phyloP scores from a whole-genome alignment of 2,113 vertebrate genomes.

The Mesoclemmys tuberculata region DNA sequence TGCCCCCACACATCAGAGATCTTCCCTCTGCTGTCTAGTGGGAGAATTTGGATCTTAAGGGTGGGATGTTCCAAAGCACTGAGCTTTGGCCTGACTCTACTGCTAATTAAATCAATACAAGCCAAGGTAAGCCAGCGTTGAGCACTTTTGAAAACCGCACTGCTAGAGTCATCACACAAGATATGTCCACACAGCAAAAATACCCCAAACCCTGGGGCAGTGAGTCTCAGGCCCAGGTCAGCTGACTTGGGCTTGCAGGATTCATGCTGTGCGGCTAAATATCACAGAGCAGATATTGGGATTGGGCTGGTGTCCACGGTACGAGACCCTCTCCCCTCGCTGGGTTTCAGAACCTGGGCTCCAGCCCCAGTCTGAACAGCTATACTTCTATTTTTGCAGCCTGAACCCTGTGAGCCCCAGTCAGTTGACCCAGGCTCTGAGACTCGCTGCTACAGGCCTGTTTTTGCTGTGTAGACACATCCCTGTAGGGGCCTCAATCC shows the following conservation, averaged over 20 bases:
- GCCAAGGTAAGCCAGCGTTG: not conserved
- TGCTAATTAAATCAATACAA: not conserved
- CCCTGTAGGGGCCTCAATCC: not conserved
- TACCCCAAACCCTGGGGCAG: not conserved
- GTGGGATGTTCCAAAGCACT: not conserved
- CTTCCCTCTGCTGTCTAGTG: not conserved
- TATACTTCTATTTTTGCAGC: too few species aligned
- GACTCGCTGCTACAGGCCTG: too few species aligned
- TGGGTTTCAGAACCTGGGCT: too few species aligned
- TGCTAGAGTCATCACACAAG: not conserved
- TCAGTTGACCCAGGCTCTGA: too few species aligned
- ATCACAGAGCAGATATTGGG: too few species aligned
- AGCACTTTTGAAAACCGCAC: not conserved
- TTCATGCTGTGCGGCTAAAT: not conserved
- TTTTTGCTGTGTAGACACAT: too few species aligned
- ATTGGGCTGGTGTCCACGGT: too few species aligned
- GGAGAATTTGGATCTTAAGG: not conserved
- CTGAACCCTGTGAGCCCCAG: too few species aligned
- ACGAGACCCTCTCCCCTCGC: too few species aligned
- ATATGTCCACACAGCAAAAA: too few species aligned
- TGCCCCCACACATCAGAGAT: fast-evolving
- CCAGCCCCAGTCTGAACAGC: too few species aligned
- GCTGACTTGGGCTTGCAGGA: not conserved
- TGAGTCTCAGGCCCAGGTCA: not conserved
- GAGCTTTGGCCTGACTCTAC: not conserved